Evolutionary conservation across 2,797 vertebrate species (phyloP).

Genomic region (Enteromius afrohamiltoni): DNA sequence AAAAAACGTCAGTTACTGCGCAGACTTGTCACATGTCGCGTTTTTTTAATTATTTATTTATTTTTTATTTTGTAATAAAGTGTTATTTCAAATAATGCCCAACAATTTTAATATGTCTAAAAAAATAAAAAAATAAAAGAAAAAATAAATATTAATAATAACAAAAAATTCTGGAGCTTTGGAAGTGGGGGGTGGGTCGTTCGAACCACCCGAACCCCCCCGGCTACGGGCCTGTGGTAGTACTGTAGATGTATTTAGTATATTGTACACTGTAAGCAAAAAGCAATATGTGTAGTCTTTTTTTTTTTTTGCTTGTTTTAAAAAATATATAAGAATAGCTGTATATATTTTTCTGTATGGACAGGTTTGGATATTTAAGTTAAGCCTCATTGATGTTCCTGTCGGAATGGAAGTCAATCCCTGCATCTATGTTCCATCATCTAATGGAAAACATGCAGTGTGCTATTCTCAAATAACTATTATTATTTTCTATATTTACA

Average conservation of each 20-base stretch:
- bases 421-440: not conserved
- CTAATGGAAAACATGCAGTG: not conserved
- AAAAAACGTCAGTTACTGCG: no score
- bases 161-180: no score
- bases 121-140: no score
- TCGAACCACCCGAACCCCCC: no score
- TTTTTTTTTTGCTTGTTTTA: not conserved
- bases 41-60: no score
- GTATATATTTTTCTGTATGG: not conserved
- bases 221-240: no score
- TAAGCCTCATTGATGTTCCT: not conserved
- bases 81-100: no score
- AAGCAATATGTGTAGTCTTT: not conserved
- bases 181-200: no score
- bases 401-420: not conserved
- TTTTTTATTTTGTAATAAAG: no score
- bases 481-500: not conserved
- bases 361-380: not conserved
- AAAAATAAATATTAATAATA: no score
- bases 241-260: not conserved
- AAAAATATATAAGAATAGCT: not conserved
- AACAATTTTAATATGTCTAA: no score
- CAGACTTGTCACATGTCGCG: no score
- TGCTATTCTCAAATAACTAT: not conserved
- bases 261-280: not conserved